Evolutionary conservation across 2,888 invertebrate genomes (phyloP).

Genomic region (Melinaea marsaeus): DNA sequence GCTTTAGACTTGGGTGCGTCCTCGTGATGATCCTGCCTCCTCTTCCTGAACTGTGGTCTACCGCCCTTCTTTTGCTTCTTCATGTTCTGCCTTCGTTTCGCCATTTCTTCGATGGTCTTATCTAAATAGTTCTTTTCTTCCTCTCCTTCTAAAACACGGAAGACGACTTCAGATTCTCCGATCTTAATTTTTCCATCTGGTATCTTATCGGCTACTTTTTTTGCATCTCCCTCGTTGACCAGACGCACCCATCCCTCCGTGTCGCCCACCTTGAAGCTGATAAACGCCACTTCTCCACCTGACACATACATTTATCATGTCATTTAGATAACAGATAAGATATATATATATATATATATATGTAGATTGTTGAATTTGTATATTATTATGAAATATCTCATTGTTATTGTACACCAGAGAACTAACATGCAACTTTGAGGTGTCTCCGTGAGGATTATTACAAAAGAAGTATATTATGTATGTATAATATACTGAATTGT

Average conservation of each 20-base stretch:
- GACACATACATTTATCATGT: neutral
- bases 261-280: constrained; percentile 87
- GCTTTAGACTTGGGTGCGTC: constrained; percentile 51
- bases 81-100: constrained; percentile 73
- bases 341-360: no score
- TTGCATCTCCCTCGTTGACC: constrained; percentile 82
- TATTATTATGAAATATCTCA: no score
- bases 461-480: no score
- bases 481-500: no score
- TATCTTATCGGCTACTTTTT: constrained; percentile 80
- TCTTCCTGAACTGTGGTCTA: constrained; percentile 53
- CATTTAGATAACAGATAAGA: no score
- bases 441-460: no score
- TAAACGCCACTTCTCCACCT: constrained; percentile 81
- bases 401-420: neutral
- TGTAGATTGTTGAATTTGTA: no score
- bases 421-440: neutral
- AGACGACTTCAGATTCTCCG: constrained; percentile 70
- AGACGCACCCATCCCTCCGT: constrained; percentile 85
- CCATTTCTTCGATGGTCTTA: constrained; percentile 80
- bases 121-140: constrained; percentile 83
- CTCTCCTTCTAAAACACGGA: constrained; percentile 81
- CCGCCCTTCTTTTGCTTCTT: constrained; percentile 58
- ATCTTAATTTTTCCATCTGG: constrained; percentile 79
- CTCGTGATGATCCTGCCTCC: constrained; percentile 49